These are phyloP conservation scores for Gallinago jamesoni DNA, from an alignment of 2,113 vertebrate genomes.

Conservation along the genomic window DNA sequence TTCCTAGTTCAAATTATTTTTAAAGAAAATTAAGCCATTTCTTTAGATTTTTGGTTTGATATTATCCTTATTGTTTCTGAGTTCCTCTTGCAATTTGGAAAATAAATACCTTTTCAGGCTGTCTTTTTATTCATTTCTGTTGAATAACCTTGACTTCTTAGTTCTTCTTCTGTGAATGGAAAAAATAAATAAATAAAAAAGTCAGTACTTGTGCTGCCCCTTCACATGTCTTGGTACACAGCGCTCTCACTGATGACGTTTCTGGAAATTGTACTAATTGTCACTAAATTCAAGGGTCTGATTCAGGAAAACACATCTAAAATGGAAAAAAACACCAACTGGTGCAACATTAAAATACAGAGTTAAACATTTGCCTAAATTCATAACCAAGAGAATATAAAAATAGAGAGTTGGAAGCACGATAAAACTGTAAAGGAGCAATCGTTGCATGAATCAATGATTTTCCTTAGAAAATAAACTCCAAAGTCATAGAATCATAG, in stretches of 20 bases:
- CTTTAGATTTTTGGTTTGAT: background rate
- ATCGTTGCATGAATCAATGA: background rate
- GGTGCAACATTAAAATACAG: background rate
- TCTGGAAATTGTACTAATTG: background rate
- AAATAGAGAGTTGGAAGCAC: background rate
- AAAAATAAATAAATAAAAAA: background rate
- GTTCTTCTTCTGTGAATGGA: slow-evolving; percentile 3
- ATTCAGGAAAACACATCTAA: background rate
- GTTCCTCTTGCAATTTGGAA: background rate
- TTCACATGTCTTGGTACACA: background rate
- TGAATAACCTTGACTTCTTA: slow-evolving; percentile 15
- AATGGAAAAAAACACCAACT: background rate
- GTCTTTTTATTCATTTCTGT: slow-evolving; percentile 17
- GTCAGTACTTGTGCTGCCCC: background rate
- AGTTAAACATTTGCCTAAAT: background rate
- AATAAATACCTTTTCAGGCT: slow-evolving; percentile 21
- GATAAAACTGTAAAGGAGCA: background rate
- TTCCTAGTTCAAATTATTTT: background rate
- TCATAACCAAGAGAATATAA: background rate
- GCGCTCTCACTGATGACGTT: background rate
- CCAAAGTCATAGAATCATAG: background rate
- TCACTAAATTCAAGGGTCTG: background rate
- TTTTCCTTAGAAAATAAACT: background rate
- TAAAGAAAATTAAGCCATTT: background rate
- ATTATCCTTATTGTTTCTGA: background rate